Evolutionary conservation across 2,888 invertebrate species (phyloP), one percentile per base, ranked within the genome.

Genomic region (Plebejus melissa): DNA sequence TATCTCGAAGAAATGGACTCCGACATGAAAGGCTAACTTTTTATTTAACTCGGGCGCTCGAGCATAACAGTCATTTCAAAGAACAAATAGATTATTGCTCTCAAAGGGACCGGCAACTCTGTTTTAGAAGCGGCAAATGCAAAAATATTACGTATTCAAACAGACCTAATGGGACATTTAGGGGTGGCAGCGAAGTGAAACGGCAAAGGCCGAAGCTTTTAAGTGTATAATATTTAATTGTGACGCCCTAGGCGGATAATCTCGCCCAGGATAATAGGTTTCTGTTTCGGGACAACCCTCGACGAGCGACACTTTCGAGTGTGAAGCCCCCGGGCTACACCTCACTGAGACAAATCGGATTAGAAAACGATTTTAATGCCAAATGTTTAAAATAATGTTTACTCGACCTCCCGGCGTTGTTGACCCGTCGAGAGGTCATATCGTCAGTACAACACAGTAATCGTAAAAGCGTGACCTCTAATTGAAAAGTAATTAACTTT

Each of bases 141-240:
- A 93, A 93, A 93, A 93, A 93, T 93, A 93, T 93, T 93, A 93
- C 92, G 93, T 93, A 93, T 93, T 93, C 93, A 93, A 93, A 93
- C 93, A 93, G 87, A 91, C 88, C 93, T 93, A 93, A 93, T 93
- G 90, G 93, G 93, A 93, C 93, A 93, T 93, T 93, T 93, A 93
- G 91, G 93, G 93, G 92, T 93, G 93, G 89, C 92, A 93, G 89
- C 89, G 88, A 90, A 91, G 91, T 92, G 91, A 93, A 93, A 93
- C 91, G 91, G 93, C 92, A 93, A 93, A 93, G 92, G 92, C 90
- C 93, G 93, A 92, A 92, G 94, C 94, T 93, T 93, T 93, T 93
- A 93, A 93, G 92, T 93, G 93, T 93, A 93, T 93, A 93, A 93
- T 93, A 93, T 93, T 93, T 93, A 94, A 94, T 94, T 94, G 94